A percentile compares a stretch with the other conserved stretches of the same genome.
phyloP scores from a whole-genome alignment of 2,888 invertebrate genomes.

The Mythimna loreyi region DNA sequence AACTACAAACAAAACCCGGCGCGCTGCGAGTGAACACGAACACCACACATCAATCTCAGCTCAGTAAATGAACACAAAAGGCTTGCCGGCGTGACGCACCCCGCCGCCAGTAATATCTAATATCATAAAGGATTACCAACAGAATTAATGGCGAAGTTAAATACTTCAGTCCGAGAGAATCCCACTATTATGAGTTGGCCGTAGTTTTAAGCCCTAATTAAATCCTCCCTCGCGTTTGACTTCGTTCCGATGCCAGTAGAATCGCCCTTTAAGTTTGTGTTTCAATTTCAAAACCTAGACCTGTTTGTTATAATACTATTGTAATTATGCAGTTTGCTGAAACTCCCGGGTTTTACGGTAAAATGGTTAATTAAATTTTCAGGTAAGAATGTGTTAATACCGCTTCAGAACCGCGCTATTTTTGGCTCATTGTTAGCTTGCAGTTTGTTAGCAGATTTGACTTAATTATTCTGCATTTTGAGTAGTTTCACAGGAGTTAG shows the following conservation, averaged over 20 bases:
- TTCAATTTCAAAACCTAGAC: constrained; percentile 30
- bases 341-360: neutral
- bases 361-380: constrained; percentile 12
- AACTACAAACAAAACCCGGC: neutral
- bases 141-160: constrained; percentile 59
- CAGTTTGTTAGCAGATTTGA: neutral
- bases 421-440: neutral
- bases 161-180: constrained; percentile 49
- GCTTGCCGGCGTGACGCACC: neutral
- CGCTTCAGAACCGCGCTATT: constrained; percentile 5
- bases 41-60: neutral
- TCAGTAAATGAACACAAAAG: constrained; percentile 20
- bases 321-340: constrained; percentile 7
- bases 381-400: neutral
- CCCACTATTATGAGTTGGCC: constrained; percentile 58
- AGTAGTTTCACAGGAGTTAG: neutral
- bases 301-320: constrained; percentile 26
- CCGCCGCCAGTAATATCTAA: constrained; percentile 48
- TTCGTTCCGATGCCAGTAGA: constrained; percentile 29
- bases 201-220: constrained; percentile 59
- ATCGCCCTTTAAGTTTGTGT: constrained; percentile 45
- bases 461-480: neutral
- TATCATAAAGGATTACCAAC: constrained; percentile 52
- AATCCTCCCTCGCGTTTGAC: constrained; percentile 57
- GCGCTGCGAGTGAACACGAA: neutral